Conservation (phyloP, 2,888 invertebrate genomes). For the Orthosia gothica region DNA sequence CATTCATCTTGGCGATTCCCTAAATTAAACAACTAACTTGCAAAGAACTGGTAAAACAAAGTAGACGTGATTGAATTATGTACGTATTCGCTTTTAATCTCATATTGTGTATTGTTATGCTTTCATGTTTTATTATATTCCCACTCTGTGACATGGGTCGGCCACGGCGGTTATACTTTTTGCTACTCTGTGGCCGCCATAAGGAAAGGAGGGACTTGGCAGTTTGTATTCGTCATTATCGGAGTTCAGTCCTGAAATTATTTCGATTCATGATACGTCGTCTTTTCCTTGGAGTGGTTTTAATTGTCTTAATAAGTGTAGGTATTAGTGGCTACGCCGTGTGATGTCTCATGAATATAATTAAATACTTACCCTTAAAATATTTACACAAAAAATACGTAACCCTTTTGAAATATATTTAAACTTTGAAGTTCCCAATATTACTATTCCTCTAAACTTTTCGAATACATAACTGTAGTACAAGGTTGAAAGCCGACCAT, state of each 20-base stretch:
- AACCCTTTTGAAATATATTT: background rate
- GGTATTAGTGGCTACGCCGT: background rate
- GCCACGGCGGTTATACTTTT: slow-evolving; percentile 37
- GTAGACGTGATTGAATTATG: slow-evolving; percentile 71
- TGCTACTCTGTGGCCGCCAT: slow-evolving; percentile 35
- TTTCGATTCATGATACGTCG: slow-evolving; percentile 18
- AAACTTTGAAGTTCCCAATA: background rate
- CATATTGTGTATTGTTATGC: slow-evolving; percentile 66
- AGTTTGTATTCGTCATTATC: slow-evolving; percentile 32
- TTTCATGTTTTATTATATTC: slow-evolving; percentile 58
- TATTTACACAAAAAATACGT: background rate
- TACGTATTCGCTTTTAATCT: slow-evolving; percentile 66
- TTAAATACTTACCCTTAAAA: background rate
- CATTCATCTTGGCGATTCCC: slow-evolving; percentile 78
- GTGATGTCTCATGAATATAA: background rate
- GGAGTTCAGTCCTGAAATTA: slow-evolving; percentile 31
- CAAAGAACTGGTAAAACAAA: slow-evolving; percentile 76
- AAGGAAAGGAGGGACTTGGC: slow-evolving; percentile 46
- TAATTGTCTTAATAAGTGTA: slow-evolving; percentile 26
- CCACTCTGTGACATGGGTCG: slow-evolving; percentile 52
- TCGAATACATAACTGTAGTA: slow-evolving; percentile 22
- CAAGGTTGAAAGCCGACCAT: slow-evolving; percentile 27
- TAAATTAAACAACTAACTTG: slow-evolving; percentile 77
- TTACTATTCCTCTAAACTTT: slow-evolving; percentile 7
- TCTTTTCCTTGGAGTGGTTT: slow-evolving; percentile 10